Percentiles rank a stretch among this genome's conserved stretches.
phyloP scores from a whole-genome alignment of 2,797 vertebrate genomes.

The Rhabdophis nuchalis region DNA sequence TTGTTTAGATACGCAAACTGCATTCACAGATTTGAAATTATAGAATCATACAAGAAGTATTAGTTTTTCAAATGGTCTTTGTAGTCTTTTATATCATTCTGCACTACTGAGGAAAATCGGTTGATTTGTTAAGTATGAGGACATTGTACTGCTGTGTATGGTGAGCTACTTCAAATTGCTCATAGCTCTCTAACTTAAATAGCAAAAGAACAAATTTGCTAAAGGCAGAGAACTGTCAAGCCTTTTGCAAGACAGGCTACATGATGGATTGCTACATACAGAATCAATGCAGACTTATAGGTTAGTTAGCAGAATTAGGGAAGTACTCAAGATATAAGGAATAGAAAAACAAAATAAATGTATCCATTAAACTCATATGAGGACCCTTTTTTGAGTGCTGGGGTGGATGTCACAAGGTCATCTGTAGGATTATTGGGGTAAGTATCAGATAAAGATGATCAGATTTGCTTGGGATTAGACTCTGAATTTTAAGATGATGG shows the following conservation, averaged over 20 bases:
- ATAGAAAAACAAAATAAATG: not conserved
- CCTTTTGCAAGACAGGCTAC: not conserved
- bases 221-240: not conserved
- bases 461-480: not conserved
- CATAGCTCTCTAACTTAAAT: not conserved
- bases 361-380: not conserved
- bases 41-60: not conserved
- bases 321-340: not conserved
- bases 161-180: not conserved
- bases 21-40: not conserved
- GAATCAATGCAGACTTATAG: not conserved
- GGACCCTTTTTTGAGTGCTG: not conserved
- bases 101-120: not conserved
- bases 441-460: not conserved
- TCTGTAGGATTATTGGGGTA: not conserved
- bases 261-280: not conserved
- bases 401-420: not conserved
- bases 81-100: not conserved
- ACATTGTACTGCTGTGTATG: not conserved
- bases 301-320: not conserved
- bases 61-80: not conserved
- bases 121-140: not conserved
- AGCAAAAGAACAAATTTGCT: not conserved
- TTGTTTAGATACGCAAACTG: not conserved
- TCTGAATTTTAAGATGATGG: not conserved